Conservation (phyloP, 2,113 vertebrate species). For the Sinocyclocheilus anophthalmus region DNA sequence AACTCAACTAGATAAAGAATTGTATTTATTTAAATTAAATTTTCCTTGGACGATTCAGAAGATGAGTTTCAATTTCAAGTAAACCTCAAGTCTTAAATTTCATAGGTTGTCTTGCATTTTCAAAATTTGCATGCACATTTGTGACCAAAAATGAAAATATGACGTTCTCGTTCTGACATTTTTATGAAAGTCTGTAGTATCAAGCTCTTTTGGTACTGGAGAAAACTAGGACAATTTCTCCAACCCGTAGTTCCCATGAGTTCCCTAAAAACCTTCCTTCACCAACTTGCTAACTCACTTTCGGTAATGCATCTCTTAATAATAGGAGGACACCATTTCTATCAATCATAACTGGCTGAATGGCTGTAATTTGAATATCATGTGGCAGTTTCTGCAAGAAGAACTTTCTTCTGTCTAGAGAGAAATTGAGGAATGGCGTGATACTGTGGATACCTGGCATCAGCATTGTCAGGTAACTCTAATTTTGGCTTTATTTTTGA, state of each 20-base stretch:
- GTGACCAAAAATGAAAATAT: no score
- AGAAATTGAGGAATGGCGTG: constrained; percentile 87
- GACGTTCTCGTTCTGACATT: no score
- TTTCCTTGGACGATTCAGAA: no score
- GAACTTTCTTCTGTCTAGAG: constrained; percentile 86
- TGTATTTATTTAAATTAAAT: no score
- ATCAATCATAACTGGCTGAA: constrained; percentile 99
- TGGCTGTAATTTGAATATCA: constrained; percentile 88
- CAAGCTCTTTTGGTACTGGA: no score
- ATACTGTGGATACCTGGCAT: constrained; percentile 88
- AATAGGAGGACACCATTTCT: constrained; percentile 93
- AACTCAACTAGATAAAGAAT: no score
- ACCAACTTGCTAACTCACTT: neutral
- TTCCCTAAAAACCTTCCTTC: neutral
- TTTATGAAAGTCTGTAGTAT: no score
- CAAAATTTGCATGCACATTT: no score
- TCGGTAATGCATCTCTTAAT: neutral
- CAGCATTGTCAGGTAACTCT: constrained; percentile 89
- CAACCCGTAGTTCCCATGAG: neutral
- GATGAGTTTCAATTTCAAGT: no score
- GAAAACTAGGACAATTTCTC: no score
- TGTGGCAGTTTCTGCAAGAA: constrained; percentile 93
- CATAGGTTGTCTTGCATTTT: no score
- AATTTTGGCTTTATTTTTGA: neutral
- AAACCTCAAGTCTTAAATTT: no score